Evolutionary conservation across 2,888 invertebrate genomes (phyloP).

Genomic region (Hermaeophaga mercurialis): DNA sequence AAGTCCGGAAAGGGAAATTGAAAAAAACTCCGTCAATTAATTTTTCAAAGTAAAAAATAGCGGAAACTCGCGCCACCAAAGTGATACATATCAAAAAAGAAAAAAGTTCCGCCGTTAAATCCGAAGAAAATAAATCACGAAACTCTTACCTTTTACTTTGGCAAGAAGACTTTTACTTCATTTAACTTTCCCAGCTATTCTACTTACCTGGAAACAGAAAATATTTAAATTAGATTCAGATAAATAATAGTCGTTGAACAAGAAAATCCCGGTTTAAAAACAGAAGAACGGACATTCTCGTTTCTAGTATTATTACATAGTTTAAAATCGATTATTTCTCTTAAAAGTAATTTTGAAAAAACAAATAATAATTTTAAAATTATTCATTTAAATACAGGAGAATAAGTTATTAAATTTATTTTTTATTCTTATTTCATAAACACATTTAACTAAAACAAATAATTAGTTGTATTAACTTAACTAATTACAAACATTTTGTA

Average conservation of each 20-base stretch:
- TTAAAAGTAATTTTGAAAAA: too few relatives aligned
- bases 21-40: not conserved
- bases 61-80: not conserved
- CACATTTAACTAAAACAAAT: too few relatives aligned
- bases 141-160: conserved; percentile 16
- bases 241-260: conserved; percentile 8
- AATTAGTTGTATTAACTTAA: too few relatives aligned
- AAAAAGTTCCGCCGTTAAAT: conserved; percentile 7
- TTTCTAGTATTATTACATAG: too few relatives aligned
- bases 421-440: too few relatives aligned
- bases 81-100: conserved; percentile 9
- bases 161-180: not conserved
- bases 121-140: conserved; percentile 10
- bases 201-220: conserved; percentile 24
- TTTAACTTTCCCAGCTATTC: conserved; percentile 10
- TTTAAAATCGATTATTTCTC: too few relatives aligned
- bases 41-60: not conserved
- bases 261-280: too few relatives aligned
- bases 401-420: too few relatives aligned
- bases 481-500: too few relatives aligned
- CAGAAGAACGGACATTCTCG: too few relatives aligned
- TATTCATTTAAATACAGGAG: too few relatives aligned
- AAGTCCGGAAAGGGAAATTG: not conserved
- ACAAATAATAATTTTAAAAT: too few relatives aligned
- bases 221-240: conserved; percentile 20